Base-by-base conservation (phyloP, 2,888 invertebrate species). In the Papilio demoleus region DNA sequence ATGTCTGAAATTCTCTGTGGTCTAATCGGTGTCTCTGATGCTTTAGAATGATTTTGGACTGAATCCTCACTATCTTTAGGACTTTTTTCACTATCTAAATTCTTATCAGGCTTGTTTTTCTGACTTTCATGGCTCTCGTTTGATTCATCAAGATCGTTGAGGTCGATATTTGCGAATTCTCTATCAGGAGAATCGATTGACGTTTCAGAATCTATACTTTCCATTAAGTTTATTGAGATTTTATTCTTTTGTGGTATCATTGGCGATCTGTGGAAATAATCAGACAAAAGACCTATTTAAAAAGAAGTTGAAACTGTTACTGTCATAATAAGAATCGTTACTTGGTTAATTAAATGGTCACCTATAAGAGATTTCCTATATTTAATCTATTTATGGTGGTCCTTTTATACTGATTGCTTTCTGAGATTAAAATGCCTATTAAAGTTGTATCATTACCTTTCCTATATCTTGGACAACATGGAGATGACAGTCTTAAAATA, bases 201-300 rank as follows among this genome's bases (percentile, higher is more conserved):
- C 0, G 93, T 90, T 80, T 93, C 93, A 0, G 93, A 93, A 80
- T 93, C 93, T 59, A 93, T 92, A 67, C 92, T 93, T 71, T 93
- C 93, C 93, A 93, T 93, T 11, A 93, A 80, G 65, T 93, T 93
- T 38, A 93, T 93, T 11, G 93, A 93, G 72, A 93, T 90, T 84
- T 93, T 93, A 73, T 83, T 92, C 73, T 90, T 91, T 73, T 84
- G 74, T 34, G 88, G 86, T 80, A 88, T 82, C 93, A 94, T 84
- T 81, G 94, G 87, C 80, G 94, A 87, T 84, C 94, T 81, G 89
- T 77, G 69, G 65, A 63, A 70, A 60, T 6, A 27, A n/a, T 50
- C 14, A 1, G n/a, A 40, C n/a, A n/a, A n/a, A n/a, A n/a, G n/a
- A n/a, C n/a, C n/a, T n/a, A n/a, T n/a, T n/a, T n/a, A n/a, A n/a